Percentiles rank a stretch among this genome's conserved stretches.
Evolutionary conservation across 2,113 vertebrate genomes (phyloP).

Genomic region (Heptranchias perlo): DNA sequence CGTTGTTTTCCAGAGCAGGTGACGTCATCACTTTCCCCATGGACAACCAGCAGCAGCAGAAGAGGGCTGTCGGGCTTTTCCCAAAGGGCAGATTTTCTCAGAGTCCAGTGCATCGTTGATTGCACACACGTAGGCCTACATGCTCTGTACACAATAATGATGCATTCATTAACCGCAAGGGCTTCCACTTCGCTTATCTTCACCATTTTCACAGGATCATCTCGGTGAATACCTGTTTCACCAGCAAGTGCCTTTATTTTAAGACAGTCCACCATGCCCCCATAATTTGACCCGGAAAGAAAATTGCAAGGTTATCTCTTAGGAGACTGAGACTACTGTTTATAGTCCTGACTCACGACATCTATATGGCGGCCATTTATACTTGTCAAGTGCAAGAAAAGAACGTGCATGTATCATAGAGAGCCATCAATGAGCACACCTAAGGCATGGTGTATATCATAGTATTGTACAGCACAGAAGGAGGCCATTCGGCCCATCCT

Average conservation of each 20-base stretch:
- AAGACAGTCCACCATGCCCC: background rate
- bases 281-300: background rate
- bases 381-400: background rate
- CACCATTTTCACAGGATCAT: background rate
- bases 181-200: background rate
- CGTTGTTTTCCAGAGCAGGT: background rate
- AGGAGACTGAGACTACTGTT: background rate
- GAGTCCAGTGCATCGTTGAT: background rate
- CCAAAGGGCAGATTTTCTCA: background rate
- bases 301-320: background rate
- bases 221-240: too few relatives aligned
- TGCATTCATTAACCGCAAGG: background rate
- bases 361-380: background rate
- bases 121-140: background rate
- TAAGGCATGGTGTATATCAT: too few relatives aligned
- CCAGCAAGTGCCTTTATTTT: background rate
- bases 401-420: background rate
- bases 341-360: background rate
- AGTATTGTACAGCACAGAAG: too few relatives aligned
- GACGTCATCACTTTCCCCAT: background rate
- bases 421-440: too few relatives aligned
- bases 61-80: background rate
- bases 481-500: too few relatives aligned
- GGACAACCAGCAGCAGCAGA: background rate
- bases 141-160: background rate